Percentiles rank a stretch among this genome's conserved stretches.
Conservation (phyloP, 2,113 vertebrate genomes). For the Chionomys nivalis region DNA sequence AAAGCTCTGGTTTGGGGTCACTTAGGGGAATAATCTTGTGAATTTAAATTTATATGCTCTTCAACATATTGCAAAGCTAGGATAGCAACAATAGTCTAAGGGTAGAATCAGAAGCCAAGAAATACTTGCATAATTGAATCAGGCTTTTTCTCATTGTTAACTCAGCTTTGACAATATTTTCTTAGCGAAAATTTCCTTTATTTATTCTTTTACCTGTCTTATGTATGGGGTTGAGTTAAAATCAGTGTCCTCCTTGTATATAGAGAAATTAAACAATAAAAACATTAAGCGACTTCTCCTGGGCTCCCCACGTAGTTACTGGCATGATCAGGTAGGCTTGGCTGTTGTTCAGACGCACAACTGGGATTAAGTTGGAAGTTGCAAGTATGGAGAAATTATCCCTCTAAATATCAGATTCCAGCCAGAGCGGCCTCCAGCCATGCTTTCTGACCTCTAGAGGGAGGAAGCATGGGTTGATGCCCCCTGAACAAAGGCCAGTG, state of each 20-base stretch:
- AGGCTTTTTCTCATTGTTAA: neutral
- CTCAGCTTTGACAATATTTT: neutral
- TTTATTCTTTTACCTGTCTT: neutral
- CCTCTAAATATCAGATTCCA: neutral
- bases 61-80: neutral
- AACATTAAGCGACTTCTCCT: neutral
- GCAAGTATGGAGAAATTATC: neutral
- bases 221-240: neutral
- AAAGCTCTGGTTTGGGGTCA: neutral
- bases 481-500: neutral
- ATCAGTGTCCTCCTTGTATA: neutral
- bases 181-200: neutral
- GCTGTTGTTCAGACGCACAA: neutral
- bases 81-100: neutral
- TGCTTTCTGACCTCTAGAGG: neutral
- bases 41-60: constrained; percentile 22
- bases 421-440: neutral
- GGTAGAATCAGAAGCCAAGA: neutral
- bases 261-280: neutral
- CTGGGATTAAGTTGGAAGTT: neutral
- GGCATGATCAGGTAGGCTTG: neutral
- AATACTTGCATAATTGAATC: neutral
- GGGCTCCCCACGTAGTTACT: neutral
- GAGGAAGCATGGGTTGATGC: neutral
- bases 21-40: neutral